Evolutionary conservation across 2,113 vertebrate species (phyloP), one percentile per base, ranked within the genome.

Genomic region (Miniopterus natalensis): DNA sequence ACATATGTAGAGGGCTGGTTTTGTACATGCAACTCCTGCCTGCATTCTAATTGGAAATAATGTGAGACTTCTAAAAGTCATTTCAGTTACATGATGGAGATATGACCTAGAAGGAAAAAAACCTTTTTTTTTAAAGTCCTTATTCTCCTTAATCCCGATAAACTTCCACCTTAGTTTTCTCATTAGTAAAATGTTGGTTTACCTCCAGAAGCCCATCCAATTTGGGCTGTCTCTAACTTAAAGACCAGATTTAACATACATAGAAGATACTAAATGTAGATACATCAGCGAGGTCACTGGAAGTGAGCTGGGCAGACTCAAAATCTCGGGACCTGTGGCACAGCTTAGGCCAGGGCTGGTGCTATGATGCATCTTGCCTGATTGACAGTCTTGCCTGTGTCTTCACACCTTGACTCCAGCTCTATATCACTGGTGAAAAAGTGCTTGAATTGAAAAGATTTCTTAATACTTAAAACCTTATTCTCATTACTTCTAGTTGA

Each of bases 1-100:
- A 98, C 90, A 68, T 98, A 98, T 98, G 97, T 98, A 95, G 0
- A 74, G 98, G 98, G 98, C 97, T 97, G 97, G 98, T 93, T 98
- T 96, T 97, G 94, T 96, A 96, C 97, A 98, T 97, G 97, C 98
- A 98, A 96, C 96, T 96, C 94, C 97, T 88, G 88, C 61, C 93
- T 92, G 53, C 97, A 96, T 98, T 96, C 98, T 94, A 9, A 96
- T 96, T 94, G 96, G 65, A 96, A 57, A 74, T 93, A 97, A 96
- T 77, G 96, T 80, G 36, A 98, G 96, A 92, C n/a, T 97, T 92
- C 90, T 45, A 93, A 93, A 94, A 96, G 89, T 51, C 70, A 81
- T 89, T 92, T 89, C 70, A 59, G 68, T 74, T 10, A 1, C 91
- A 49, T 49, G 73, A 81, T 68, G 96, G 80, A 95, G 90, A 92